Evolutionary conservation across 1,140 invertebrate genomes (phyloP), one percentile per base, ranked within the genome.

Genomic region (Saxidomus purpurata): DNA sequence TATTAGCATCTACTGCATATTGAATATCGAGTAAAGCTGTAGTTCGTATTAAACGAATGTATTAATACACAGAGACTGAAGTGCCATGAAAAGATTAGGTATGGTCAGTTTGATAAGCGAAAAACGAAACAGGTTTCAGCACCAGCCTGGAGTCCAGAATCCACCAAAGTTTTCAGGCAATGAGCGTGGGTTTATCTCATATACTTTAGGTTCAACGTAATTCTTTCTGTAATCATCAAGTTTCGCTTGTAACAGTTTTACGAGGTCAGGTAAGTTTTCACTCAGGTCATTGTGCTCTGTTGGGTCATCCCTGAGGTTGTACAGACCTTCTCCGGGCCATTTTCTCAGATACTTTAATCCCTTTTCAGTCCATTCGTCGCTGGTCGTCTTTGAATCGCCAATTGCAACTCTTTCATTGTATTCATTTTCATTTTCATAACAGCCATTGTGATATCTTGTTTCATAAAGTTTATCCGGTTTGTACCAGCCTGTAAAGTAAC

Each of bases 71-170:
- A n/a, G n/a, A n/a, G n/a, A n/a, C n/a, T n/a, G n/a, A n/a, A n/a
- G n/a, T n/a, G n/a, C n/a, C n/a, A n/a, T n/a, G n/a, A n/a, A n/a
- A n/a, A n/a, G n/a, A n/a, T n/a, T n/a, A n/a, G n/a, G n/a, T n/a
- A n/a, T n/a, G n/a, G n/a, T n/a, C n/a, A n/a, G n/a, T n/a, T n/a
- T n/a, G n/a, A n/a, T n/a, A n/a, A n/a, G n/a, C n/a, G n/a, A n/a
- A n/a, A n/a, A n/a, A n/a, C n/a, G n/a, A n/a, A n/a, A 43, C 43
- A 8, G 43, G 4, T 15, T 31, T 87, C 71, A 91, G 76, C 92
- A 92, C 92, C 92, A 92, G 0, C 92, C 92, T 11, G 90, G 89
- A 13, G 85, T 79, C 90, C 90, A 92, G 31, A 67, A 76, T 19
- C 83, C 71, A 8, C 79, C 89, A 77, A 81, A 91, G 25, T 89